A percentile compares a stretch with the other conserved stretches of the same genome.
phyloP scores from a whole-genome alignment of 2,113 vertebrate genomes.

The Hoplias malabaricus region DNA sequence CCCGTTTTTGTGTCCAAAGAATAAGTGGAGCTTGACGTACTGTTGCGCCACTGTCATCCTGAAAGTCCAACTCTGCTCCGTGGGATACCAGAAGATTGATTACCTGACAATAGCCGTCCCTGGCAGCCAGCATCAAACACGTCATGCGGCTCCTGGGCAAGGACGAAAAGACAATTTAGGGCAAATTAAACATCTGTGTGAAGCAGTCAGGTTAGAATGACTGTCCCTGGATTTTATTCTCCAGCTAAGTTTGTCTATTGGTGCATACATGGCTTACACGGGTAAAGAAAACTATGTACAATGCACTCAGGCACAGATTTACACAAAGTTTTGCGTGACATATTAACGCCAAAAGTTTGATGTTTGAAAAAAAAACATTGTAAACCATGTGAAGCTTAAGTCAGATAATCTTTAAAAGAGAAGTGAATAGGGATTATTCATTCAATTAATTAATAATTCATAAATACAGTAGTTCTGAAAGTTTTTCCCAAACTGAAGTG shows the following conservation, averaged over 20 bases:
- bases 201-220: background rate
- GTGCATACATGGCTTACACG: background rate
- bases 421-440: too few species aligned
- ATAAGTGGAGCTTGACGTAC: slow-evolving; percentile 66
- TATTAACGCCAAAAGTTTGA: too few species aligned
- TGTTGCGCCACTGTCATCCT: slow-evolving; percentile 83
- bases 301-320: background rate
- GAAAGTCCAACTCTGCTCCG: slow-evolving; percentile 81
- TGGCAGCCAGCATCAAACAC: slow-evolving; percentile 86
- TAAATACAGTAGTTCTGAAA: too few species aligned
- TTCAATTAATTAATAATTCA: too few species aligned
- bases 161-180: slow-evolving; percentile 10
- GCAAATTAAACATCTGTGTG: background rate
- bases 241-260: background rate
- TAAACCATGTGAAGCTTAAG: too few species aligned
- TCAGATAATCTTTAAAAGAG: too few species aligned
- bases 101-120: slow-evolving; percentile 75
- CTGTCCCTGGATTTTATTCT: background rate
- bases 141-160: slow-evolving; percentile 80
- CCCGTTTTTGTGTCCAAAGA: background rate
- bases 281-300: background rate
- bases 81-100: slow-evolving; percentile 83
- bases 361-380: too few species aligned
- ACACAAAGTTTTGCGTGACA: slow-evolving; percentile 3
- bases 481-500: too few species aligned